Conservation (phyloP, 2,888 invertebrate species). For the Caenorhabditis macrosperma region DNA sequence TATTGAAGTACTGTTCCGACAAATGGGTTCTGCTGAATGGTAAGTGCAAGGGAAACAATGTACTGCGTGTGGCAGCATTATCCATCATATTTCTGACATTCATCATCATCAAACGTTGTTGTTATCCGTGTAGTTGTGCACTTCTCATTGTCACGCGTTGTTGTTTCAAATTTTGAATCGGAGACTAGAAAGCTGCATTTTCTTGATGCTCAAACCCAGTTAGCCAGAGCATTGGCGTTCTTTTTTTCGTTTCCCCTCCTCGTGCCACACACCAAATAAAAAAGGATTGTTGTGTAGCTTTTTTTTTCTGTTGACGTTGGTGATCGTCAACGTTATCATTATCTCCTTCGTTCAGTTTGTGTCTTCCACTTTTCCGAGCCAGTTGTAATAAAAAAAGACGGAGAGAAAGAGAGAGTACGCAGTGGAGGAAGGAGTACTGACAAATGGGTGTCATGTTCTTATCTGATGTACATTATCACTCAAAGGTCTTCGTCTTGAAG, state of each 20-base stretch:
- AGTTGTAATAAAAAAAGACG: constrained; percentile 40
- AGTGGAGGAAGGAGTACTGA: constrained; percentile 28
- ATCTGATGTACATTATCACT: constrained; percentile 54
- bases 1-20: constrained; percentile 41
- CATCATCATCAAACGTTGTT: constrained; percentile 48
- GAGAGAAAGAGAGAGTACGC: constrained; percentile 19
- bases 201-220: constrained; percentile 10
- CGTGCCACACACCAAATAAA: background rate
- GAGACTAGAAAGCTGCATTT: background rate
- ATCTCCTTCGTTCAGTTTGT: constrained; percentile 8
- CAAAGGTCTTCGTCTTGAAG: constrained; percentile 31
- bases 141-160: background rate
- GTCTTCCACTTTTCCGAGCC: constrained; percentile 7
- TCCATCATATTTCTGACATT: constrained; percentile 47
- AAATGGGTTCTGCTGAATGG: constrained; percentile 28
- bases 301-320: constrained; percentile 14
- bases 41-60: constrained; percentile 4
- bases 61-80: background rate
- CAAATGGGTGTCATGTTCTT: constrained; percentile 53
- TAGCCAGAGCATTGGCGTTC: constrained; percentile 5
- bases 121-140: constrained; percentile 42
- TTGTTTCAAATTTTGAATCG: background rate
- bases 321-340: constrained; percentile 4
- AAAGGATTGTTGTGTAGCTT: constrained; percentile 3
- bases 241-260: background rate